These are phyloP conservation scores for Sepioteuthis lessoniana DNA, from an alignment of 2,888 invertebrate species.

Conservation along the genomic window DNA sequence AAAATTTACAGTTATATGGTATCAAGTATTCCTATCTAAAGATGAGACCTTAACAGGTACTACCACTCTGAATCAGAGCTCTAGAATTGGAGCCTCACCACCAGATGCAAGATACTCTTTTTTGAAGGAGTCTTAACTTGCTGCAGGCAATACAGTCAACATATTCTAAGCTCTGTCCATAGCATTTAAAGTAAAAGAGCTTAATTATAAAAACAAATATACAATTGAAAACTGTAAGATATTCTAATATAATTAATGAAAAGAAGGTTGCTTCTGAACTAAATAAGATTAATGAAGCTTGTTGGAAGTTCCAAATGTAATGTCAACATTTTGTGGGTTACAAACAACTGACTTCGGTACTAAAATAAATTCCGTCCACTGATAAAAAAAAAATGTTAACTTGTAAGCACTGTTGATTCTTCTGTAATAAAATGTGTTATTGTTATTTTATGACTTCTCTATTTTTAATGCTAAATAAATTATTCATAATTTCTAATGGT, in stretches of 20 bases:
- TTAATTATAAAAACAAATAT: neutral
- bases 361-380: neutral
- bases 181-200: too few species aligned
- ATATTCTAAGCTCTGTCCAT: too few species aligned
- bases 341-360: neutral
- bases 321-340: neutral
- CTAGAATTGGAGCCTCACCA: too few species aligned
- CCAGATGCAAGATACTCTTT: too few species aligned
- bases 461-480: neutral
- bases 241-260: neutral
- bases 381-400: neutral
- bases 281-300: neutral
- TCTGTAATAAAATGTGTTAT: neutral
- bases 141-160: too few species aligned
- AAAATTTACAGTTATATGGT: too few species aligned
- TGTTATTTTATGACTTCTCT: neutral
- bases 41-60: too few species aligned
- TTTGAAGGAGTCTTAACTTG: too few species aligned
- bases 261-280: neutral
- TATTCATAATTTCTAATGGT: neutral
- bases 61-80: too few species aligned
- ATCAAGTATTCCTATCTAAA: too few species aligned
- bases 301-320: neutral
- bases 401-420: neutral
- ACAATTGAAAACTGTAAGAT: neutral